phyloP scores from a whole-genome alignment of 1,140 invertebrate species.

The Drosophila yakuba region DNA sequence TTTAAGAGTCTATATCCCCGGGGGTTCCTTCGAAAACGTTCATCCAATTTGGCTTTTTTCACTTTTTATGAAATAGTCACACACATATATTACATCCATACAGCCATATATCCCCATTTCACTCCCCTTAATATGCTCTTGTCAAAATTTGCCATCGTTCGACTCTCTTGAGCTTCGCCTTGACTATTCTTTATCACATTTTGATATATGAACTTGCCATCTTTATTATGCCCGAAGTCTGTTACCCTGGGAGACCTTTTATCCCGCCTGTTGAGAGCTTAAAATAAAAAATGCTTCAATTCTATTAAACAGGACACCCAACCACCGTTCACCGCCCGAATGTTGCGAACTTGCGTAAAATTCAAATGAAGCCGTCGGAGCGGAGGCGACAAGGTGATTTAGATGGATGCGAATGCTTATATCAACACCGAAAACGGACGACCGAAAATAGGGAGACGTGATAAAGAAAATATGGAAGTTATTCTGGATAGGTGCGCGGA shows the following conservation, averaged over 20 bases:
- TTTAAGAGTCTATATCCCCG: slow-evolving; percentile 8
- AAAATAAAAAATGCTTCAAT: slow-evolving; percentile 71
- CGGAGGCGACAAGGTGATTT: slow-evolving; percentile 37
- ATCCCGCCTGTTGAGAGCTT: slow-evolving; percentile 38
- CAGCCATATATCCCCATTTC: neutral
- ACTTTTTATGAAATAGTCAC: neutral
- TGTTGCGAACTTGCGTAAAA: slow-evolving; percentile 68
- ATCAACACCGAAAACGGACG: slow-evolving; percentile 39
- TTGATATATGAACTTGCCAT: slow-evolving; percentile 57
- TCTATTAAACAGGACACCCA: slow-evolving; percentile 55
- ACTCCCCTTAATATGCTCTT: neutral
- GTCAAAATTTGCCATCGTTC: slow-evolving; percentile 3
- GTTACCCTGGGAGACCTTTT: slow-evolving; percentile 67
- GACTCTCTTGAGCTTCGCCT: slow-evolving; percentile 3
- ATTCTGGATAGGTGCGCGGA: slow-evolving; percentile 26
- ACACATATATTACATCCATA: neutral
- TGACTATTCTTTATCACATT: slow-evolving; percentile 30
- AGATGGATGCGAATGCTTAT: slow-evolving; percentile 52
- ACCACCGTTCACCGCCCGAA: slow-evolving; percentile 3
- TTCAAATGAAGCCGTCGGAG: slow-evolving; percentile 56
- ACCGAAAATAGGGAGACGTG: neutral
- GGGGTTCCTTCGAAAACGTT: slow-evolving; percentile 21
- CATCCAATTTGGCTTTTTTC: slow-evolving; percentile 25
- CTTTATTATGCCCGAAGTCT: slow-evolving; percentile 53
- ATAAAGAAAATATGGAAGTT: slow-evolving; percentile 23